A percentile compares a stretch with the other conserved stretches of the same genome.
Conservation (phyloP, 2,113 vertebrate genomes). For the Butastur rufipennis region DNA sequence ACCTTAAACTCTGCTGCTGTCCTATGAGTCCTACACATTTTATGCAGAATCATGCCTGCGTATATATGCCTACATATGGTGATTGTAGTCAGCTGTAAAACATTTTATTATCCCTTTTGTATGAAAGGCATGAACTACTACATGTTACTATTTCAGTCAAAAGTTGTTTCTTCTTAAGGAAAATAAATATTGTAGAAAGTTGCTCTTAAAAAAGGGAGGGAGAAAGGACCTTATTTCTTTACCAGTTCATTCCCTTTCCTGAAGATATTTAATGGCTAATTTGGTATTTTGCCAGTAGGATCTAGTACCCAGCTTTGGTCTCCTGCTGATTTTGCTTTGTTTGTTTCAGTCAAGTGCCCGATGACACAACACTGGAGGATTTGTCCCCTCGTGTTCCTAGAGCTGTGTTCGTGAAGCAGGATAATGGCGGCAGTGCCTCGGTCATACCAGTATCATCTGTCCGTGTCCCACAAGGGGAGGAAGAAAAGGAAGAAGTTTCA, state of each 20-base stretch:
- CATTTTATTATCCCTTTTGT: neutral
- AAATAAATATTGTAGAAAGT: neutral
- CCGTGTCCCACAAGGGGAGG: slow-evolving; percentile 65
- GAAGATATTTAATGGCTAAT: neutral
- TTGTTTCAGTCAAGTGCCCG: slow-evolving; percentile 82
- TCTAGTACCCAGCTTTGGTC: neutral
- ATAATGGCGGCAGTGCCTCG: slow-evolving; percentile 16
- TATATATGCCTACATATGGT: accelerated
- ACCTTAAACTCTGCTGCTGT: neutral
- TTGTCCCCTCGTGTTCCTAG: slow-evolving; percentile 65
- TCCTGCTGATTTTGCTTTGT: slow-evolving; percentile 16
- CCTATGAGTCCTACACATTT: neutral
- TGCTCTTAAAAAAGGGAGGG: neutral
- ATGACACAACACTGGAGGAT: slow-evolving; percentile 64
- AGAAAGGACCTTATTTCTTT: neutral
- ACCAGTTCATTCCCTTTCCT: neutral
- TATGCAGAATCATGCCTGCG: neutral
- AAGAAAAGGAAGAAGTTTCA: slow-evolving; percentile 76
- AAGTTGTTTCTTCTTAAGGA: neutral
- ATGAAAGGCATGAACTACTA: neutral
- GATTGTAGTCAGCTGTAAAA: neutral
- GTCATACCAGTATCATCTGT: slow-evolving; percentile 57
- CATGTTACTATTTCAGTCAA: neutral
- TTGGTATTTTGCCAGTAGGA: neutral
- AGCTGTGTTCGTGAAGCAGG: slow-evolving; percentile 59